Base-by-base conservation (phyloP, 1,140 invertebrate species). In the Hermatobates lingyangjiaoensis region DNA sequence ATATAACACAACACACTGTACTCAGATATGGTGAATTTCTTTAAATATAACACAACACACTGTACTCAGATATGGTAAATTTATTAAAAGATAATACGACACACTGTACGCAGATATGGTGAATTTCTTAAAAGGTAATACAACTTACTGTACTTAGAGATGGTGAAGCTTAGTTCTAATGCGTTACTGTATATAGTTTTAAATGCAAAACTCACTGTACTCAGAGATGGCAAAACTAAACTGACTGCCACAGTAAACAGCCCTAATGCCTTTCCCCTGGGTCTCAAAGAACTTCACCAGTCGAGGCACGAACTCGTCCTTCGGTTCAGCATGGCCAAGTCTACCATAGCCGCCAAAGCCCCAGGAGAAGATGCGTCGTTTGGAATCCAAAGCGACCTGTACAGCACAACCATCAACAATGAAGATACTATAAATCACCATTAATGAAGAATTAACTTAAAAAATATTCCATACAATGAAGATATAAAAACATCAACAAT, bases 331-430 rank as follows among this genome's bases (percentile, higher is more conserved):
- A 68, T 94, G 90, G 0, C 91, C 91, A 1, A 95, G 69, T 18
- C 91, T 76, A 1, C 90, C 90, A 62, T 93, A 89, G 0, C 89
- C 91, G 14, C 88, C 90, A 65, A 93, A 94, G 25, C 91, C 90
- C 89, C 89, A 94, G 30, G 87, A 88, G 62, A 81, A 95, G 0
- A 86, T 79, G 12, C 89, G 74, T 61, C 84, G 87, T 58, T 83
- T 82, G 0, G 80, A 80, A 61, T 95, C 90, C 51, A 91, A 76
- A 0, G 85, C 85, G 44, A 93, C 74, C 81, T 83, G 55, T 2
- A 48, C 20, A 45, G 18, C 10, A 14, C 10, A 14, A 12, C 10
- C 5, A 20, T 47, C 14, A 26, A 10, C 4, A 24, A 24, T 26
- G 7, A 10, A 27, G 7, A 24, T 7, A 24, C 14, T 12, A 7